These are phyloP conservation scores for Eucriotettix oculatus DNA, from an alignment of 2,888 invertebrate species.

Conservation along the genomic window DNA sequence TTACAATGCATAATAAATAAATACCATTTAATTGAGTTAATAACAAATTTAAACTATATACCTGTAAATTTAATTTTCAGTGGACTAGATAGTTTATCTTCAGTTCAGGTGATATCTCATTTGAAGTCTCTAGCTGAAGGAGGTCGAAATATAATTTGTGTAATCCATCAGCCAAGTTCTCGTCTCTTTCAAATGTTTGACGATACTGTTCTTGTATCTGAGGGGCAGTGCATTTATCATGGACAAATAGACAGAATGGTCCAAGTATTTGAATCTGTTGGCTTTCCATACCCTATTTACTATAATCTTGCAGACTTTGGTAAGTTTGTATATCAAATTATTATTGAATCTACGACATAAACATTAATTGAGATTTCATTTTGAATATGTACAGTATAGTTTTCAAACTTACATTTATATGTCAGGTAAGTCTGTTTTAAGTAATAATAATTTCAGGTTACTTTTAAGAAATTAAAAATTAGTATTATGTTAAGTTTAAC, in stretches of 20 bases:
- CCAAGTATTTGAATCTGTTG: slow-evolving; percentile 37
- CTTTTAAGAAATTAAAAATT: no score
- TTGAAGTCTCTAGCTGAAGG: slow-evolving; percentile 41
- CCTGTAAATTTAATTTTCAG: slow-evolving; percentile 20
- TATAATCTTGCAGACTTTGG: slow-evolving; percentile 68
- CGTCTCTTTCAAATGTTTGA: slow-evolving; percentile 56
- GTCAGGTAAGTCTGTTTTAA: no score
- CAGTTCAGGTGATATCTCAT: slow-evolving; percentile 44
- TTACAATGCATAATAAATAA: no score
- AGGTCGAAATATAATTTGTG: slow-evolving; percentile 55
- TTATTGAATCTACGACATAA: neutral
- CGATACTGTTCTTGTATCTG: slow-evolving; percentile 49
- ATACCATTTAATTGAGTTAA: no score
- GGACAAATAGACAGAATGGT: slow-evolving; percentile 44
- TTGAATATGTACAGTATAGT: no score
- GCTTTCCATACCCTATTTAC: slow-evolving; percentile 51
- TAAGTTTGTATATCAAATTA: slow-evolving; percentile 21
- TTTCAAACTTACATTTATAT: neutral
- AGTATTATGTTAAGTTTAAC: no score
- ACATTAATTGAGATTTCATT: neutral
- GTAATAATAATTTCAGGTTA: no score
- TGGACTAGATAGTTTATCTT: slow-evolving; percentile 46
- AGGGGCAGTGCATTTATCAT: slow-evolving; percentile 49
- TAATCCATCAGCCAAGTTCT: slow-evolving; percentile 67
- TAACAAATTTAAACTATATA: no score